Evolutionary conservation across 53 echinoderm and acorn worm genomes (phyloP).

Genomic region (Hippasteria phrygiana): DNA sequence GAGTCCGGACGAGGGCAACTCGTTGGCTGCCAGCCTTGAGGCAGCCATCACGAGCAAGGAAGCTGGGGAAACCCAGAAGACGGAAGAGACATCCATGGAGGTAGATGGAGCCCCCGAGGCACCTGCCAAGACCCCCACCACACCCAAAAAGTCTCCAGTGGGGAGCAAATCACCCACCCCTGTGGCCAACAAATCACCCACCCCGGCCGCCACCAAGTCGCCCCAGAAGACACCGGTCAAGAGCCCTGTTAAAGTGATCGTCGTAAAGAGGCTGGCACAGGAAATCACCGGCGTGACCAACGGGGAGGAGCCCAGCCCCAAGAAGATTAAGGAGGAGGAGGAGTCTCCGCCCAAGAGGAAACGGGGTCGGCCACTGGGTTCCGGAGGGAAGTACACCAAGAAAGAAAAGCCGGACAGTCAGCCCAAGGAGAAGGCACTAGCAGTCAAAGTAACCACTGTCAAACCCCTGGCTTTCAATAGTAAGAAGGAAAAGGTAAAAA

Average conservation of each 20-base stretch:
- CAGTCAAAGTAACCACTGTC: background rate
- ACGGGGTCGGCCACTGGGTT: conserved; percentile 10
- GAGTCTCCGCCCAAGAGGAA: conserved; percentile 46
- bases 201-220: background rate
- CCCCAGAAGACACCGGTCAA: conserved; percentile 17
- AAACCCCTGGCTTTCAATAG: conserved; percentile 8
- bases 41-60: conserved; percentile 40
- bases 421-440: background rate
- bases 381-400: conserved; percentile 57
- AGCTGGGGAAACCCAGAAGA: background rate
- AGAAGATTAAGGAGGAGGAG: conserved; percentile 68
- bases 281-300: conserved; percentile 26
- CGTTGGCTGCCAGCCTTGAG: conserved; percentile 49
- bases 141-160: conserved; percentile 18
- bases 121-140: background rate
- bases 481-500: conserved; percentile 43
- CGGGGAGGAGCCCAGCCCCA: conserved; percentile 64
- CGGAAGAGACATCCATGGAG: conserved; percentile 4
- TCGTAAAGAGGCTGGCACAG: conserved; percentile 36
- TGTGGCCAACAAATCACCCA: background rate
- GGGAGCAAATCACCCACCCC: background rate
- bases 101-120: background rate
- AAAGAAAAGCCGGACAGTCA: conserved; percentile 11
- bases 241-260: conserved; percentile 26
- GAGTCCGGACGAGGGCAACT: conserved; percentile 22